phyloP scores from a whole-genome alignment of 2,888 invertebrate species.

The Scotopteryx bipunctaria region DNA sequence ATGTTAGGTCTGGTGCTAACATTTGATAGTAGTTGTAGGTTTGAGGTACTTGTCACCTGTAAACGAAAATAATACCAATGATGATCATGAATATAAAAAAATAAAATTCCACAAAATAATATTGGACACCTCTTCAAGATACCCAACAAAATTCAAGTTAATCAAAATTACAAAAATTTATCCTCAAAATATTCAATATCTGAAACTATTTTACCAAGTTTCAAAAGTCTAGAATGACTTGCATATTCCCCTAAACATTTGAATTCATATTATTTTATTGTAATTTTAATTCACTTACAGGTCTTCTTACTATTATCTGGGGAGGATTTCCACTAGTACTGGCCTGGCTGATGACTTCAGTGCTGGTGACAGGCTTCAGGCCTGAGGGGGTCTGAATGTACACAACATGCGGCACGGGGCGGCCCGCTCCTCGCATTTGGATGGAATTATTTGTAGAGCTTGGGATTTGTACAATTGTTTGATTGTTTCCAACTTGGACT shows the following conservation, averaged over 20 bases:
- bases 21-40: slow-evolving; percentile 74
- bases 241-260: not conserved
- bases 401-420: slow-evolving; percentile 82
- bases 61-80: slow-evolving; percentile 36
- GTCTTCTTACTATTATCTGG: slow-evolving; percentile 79
- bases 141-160: slow-evolving; percentile 21
- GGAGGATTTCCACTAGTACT: slow-evolving; percentile 78
- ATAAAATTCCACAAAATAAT: not conserved
- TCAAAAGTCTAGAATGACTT: not conserved
- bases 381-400: slow-evolving; percentile 84
- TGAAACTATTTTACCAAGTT: not conserved
- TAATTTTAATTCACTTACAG: slow-evolving; percentile 68
- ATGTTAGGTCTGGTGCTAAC: slow-evolving; percentile 70
- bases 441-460: slow-evolving; percentile 68
- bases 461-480: slow-evolving; percentile 69
- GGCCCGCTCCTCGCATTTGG: slow-evolving; percentile 63
- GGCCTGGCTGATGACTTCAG: slow-evolving; percentile 76
- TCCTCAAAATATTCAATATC: slow-evolving; percentile 3
- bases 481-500: slow-evolving; percentile 67
- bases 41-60: slow-evolving; percentile 72
- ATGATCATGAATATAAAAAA: too few relatives aligned
- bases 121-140: not conserved
- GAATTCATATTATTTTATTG: slow-evolving; percentile 19
- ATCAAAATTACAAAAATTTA: slow-evolving; percentile 28
- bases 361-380: slow-evolving; percentile 73